Percentiles rank a stretch among this genome's conserved stretches.
Evolutionary conservation across 53 echinoderm and acorn worm genomes (phyloP).

Genomic region (Echinarachnius parma): DNA sequence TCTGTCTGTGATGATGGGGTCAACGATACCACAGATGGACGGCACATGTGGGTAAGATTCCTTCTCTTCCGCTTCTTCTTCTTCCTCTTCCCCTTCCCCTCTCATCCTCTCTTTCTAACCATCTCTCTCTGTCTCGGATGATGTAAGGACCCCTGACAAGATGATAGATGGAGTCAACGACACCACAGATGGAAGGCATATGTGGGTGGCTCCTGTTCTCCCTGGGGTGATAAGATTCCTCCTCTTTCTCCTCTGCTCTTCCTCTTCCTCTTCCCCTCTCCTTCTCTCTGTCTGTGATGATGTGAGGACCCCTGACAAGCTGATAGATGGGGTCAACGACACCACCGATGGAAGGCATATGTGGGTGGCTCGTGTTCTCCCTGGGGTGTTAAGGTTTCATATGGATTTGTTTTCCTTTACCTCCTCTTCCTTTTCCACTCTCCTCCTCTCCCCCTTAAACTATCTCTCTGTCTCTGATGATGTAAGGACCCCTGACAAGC

Average conservation of each 20-base stretch:
- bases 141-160: conserved; percentile 87
- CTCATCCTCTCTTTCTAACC: too few relatives aligned
- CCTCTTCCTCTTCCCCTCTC: too few relatives aligned
- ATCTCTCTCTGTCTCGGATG: conserved; percentile 72
- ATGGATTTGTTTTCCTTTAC: too few relatives aligned
- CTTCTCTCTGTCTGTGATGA: too few relatives aligned
- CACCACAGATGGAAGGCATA: conserved; percentile 76
- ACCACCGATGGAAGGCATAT: conserved; percentile 79
- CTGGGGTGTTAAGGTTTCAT: too few relatives aligned
- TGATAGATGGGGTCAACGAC: conserved; percentile 89
- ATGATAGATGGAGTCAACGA: conserved; percentile 91
- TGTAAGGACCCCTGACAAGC: conserved; percentile 85
- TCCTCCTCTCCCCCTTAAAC: too few relatives aligned
- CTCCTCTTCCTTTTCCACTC: too few relatives aligned
- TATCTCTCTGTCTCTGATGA: conserved; percentile 77
- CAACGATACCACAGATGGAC: conserved; percentile 77
- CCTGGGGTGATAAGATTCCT: too few relatives aligned
- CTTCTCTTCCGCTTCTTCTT: too few relatives aligned
- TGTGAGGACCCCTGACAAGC: conserved; percentile 85
- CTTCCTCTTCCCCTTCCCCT: too few relatives aligned
- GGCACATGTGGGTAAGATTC: conserved; percentile 98
- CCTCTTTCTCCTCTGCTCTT: too few relatives aligned
- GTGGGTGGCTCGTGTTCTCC: conserved; percentile 94
- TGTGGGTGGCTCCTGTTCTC: conserved; percentile 94
- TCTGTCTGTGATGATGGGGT: too few relatives aligned